phyloP scores from a whole-genome alignment of 2,888 invertebrate genomes.

The Trichopria drosophilae region DNA sequence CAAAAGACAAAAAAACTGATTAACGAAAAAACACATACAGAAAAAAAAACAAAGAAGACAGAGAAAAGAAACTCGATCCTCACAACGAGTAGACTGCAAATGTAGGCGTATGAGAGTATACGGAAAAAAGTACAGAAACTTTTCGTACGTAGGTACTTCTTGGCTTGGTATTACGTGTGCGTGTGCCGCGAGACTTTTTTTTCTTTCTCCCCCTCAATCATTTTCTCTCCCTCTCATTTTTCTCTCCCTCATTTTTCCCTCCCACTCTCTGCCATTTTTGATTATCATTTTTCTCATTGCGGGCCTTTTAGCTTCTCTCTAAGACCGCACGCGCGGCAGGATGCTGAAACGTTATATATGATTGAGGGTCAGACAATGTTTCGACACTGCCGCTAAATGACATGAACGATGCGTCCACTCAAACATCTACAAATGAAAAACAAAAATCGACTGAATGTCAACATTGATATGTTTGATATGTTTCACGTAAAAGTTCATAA shows the following conservation, averaged over 20 bases:
- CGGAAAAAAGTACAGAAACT: constrained; percentile 41
- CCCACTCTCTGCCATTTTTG: constrained; percentile 31
- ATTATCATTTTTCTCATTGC: constrained; percentile 31
- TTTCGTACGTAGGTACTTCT: constrained; percentile 52
- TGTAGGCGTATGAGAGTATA: constrained; percentile 37
- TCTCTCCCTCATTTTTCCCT: constrained; percentile 36
- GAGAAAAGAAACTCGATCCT: constrained; percentile 45
- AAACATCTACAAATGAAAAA: no score
- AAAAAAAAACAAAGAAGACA: constrained; percentile 46
- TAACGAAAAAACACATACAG: constrained; percentile 42
- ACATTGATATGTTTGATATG: no score
- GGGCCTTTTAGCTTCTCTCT: constrained; percentile 34
- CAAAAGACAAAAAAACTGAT: constrained; percentile 45
- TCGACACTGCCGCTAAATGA: no score
- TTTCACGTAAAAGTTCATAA: no score
- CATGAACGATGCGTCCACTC: no score
- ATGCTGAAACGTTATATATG: constrained; percentile 56
- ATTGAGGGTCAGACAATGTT: no score
- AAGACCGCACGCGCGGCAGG: constrained; percentile 50
- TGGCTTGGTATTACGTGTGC: constrained; percentile 56
- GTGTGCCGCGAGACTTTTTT: constrained; percentile 53
- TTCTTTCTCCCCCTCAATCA: constrained; percentile 37
- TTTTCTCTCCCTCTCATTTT: constrained; percentile 37
- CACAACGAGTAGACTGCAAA: constrained; percentile 32
- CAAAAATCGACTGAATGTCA: no score